Evolutionary conservation across 2,888 invertebrate genomes (phyloP), one percentile per base, ranked within the genome.

Genomic region (Acrobasis consociella): DNA sequence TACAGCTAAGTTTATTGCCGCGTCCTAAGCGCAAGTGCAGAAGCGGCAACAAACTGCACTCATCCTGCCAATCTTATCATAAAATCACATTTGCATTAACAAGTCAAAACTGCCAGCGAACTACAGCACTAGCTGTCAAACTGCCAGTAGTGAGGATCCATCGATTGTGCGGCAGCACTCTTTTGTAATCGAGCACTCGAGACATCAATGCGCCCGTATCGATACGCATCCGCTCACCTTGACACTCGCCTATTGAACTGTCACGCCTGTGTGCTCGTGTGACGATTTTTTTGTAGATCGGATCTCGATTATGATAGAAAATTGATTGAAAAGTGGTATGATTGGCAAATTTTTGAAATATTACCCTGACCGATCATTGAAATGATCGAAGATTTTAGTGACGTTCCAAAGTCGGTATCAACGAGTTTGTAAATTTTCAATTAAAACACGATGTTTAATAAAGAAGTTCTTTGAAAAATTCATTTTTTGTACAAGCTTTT

Each of bases 181-280:
- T 53, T 22, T 62, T 62, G 61, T 61, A 46, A 62, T 55, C 49
- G 55, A 55, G 62, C 63, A 68, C 74, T 72, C 62, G 58, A 66
- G 17, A 52, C 66, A 63, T 78, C 72, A 82, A 81, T 80, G 69
- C 66, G 65, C 82, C 82, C 82, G 77, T 76, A 81, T 80, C 69
- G 67, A 62, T 17, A 42, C 64, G 67, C 74, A 76, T 76, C 73
- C 74, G 72, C 70, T 72, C 72, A 74, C 72, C 75, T 76, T 69
- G 68, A 64, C 65, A 62, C 65, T 63, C 62, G 51, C 58, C 60
- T 50, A 37, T 67, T 63, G 64, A 64, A 50, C 61, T 65, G 63
- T 63, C 61, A 62, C 53, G 61, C 46, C 15, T 52, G 31, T 49
- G 42, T n/a, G 49, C 59, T 59, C 46, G 49, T 56, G 9, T 59